phyloP scores from a whole-genome alignment of 1,140 invertebrate species.

The Chrysoperla carnea region DNA sequence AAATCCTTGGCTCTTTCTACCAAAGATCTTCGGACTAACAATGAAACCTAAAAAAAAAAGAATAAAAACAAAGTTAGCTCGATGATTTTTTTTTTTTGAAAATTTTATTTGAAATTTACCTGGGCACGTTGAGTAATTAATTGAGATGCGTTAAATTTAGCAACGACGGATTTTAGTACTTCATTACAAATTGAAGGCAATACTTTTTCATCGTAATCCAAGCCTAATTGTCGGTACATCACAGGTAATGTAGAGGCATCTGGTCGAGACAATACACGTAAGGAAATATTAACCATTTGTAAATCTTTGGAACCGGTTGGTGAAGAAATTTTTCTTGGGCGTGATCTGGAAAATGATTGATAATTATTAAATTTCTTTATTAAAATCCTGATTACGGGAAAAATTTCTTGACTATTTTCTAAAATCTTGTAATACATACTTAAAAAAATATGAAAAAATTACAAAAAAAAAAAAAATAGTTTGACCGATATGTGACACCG shows the following conservation, averaged over 20 bases:
- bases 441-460: too few relatives aligned
- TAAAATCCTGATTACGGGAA: too few relatives aligned
- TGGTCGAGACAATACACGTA: constrained; percentile 88
- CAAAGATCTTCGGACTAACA: constrained; percentile 84
- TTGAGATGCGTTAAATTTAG: constrained; percentile 99
- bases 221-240: constrained; percentile 79
- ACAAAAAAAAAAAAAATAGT: too few relatives aligned
- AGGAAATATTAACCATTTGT: constrained; percentile 98
- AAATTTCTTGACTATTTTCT: too few relatives aligned
- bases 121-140: constrained; percentile 96
- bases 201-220: constrained; percentile 81
- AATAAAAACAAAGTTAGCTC: background rate
- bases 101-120: constrained; percentile 27
- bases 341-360: constrained; percentile 32
- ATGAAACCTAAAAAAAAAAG: constrained; percentile 43
- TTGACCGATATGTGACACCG: too few relatives aligned
- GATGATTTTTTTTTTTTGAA: too few relatives aligned
- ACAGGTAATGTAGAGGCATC: constrained; percentile 60
- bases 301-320: constrained; percentile 98
- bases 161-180: constrained; percentile 96
- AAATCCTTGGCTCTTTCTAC: constrained; percentile 96
- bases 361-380: background rate
- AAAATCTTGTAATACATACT: too few relatives aligned
- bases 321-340: constrained; percentile 90
- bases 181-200: constrained; percentile 98